Evolutionary conservation across 2,888 invertebrate genomes (phyloP), one percentile per base, ranked within the genome.

Genomic region (Callinectes sapidus): DNA sequence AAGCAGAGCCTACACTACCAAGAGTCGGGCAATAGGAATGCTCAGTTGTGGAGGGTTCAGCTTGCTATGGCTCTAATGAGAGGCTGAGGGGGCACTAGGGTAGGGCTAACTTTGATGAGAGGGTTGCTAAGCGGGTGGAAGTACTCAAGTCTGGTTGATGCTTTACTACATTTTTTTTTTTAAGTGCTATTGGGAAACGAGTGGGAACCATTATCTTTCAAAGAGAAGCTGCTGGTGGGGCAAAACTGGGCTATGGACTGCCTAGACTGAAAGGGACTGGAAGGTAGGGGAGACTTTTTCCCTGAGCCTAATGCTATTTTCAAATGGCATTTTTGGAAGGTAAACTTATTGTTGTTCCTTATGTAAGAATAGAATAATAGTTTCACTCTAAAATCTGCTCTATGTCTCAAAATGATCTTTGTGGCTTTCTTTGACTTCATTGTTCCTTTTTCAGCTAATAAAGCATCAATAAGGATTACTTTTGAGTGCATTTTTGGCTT

Each of bases 1-100:
- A 92, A 92, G 92, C 92, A 92, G 35, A 89, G 86, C 85, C 92
- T 90, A 90, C 92, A 48, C 92, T 92, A 92, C 92, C 86, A 89
- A 92, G 89, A 48, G 91, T 71, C 89, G 71, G 89, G 89, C 89
- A 71, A n/a, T 18, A 35, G 81, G 81, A 81, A 81, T 81, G 28
- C 89, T 92, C 92, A 92, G 89, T 92, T 35, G 92, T 92, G 92
- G 89, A 92, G 85, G 39, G 28, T 48, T 54, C n/a, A 28, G 54
- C 48, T 28, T 28, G 23, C 55, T 54, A 87, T 23, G 28, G 87
- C 48, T 87, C 42, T 87, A 23, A 87, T 28, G 6, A 39, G n/a
- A 48, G 39, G 48, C 10, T 28, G 28, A 71, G 28, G 71, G 2
- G 18, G 16, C 35, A 2, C 5, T 35, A 16, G 14, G 32, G 81